These are phyloP conservation scores for Gadus chalcogrammus DNA, from an alignment of 2,113 vertebrate species.

Conservation along the genomic window DNA sequence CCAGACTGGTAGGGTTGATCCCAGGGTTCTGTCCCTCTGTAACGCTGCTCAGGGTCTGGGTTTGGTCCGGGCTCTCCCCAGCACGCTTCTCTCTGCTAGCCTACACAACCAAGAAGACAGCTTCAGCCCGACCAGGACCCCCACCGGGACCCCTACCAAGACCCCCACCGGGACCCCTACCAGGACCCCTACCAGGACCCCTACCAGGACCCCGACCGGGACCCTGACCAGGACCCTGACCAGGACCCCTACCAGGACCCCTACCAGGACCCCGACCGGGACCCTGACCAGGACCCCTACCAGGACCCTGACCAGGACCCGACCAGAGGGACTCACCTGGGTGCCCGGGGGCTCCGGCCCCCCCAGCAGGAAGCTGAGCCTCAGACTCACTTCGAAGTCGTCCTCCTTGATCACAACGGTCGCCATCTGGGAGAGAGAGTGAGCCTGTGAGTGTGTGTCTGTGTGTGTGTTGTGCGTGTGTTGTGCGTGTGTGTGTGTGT, in stretches of 20 bases:
- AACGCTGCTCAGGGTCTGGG: constrained; percentile 32
- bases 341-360: neutral
- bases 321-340: no score
- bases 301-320: no score
- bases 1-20: neutral
- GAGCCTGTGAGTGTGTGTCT: neutral
- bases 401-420: constrained; percentile 83
- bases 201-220: no score
- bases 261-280: no score
- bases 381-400: constrained; percentile 79
- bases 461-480: no score
- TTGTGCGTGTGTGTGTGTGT: no score
- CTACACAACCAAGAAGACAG: neutral
- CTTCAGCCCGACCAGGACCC: neutral
- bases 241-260: neutral
- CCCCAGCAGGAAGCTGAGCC: constrained; percentile 77
- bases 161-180: no score
- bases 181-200: no score
- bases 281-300: no score
- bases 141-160: no score
- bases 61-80: neutral
- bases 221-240: neutral
- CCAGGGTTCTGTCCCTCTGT: constrained; percentile 26
- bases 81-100: neutral
- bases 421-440: constrained; percentile 72